These are phyloP conservation scores for Pelobates fuscus DNA, from an alignment of 2,113 vertebrate species.

Conservation along the genomic window DNA sequence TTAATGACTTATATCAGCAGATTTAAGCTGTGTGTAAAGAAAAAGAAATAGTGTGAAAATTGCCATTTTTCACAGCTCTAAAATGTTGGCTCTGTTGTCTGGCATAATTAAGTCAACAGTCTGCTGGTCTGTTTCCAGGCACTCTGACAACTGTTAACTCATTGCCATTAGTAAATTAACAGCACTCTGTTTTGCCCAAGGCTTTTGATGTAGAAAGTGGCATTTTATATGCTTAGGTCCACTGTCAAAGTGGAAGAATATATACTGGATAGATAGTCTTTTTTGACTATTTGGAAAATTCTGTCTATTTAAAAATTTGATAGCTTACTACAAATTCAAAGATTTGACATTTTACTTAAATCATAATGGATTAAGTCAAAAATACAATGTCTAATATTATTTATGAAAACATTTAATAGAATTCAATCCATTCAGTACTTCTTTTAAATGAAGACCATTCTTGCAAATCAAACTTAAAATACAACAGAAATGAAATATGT, in stretches of 20 bases:
- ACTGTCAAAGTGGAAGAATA: constrained; percentile 22
- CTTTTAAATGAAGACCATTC: too few relatives aligned
- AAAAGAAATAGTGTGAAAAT: constrained; percentile 56
- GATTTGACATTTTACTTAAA: too few relatives aligned
- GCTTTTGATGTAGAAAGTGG: constrained; percentile 49
- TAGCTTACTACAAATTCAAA: too few relatives aligned
- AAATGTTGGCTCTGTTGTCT: constrained; percentile 63
- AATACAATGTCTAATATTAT: too few relatives aligned
- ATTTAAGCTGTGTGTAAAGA: constrained; percentile 47
- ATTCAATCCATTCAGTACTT: too few relatives aligned
- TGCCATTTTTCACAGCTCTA: constrained; percentile 63
- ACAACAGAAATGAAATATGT: too few relatives aligned
- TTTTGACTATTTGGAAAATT: too few relatives aligned
- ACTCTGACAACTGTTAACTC: constrained; percentile 61
- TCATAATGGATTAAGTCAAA: too few relatives aligned
- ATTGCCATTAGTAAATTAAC: constrained; percentile 57
- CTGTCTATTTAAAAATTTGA: too few relatives aligned
- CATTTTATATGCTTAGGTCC: constrained; percentile 51
- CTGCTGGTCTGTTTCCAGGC: constrained; percentile 61
- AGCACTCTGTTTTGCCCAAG: constrained; percentile 53
- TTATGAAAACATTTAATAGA: too few relatives aligned
- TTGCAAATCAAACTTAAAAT: too few relatives aligned
- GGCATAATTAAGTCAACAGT: constrained; percentile 66
- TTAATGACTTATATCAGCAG: constrained; percentile 52
- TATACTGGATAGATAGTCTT: constrained; percentile 1